Conservation (phyloP, 2,888 invertebrate genomes). For the Eudemis profundana region DNA sequence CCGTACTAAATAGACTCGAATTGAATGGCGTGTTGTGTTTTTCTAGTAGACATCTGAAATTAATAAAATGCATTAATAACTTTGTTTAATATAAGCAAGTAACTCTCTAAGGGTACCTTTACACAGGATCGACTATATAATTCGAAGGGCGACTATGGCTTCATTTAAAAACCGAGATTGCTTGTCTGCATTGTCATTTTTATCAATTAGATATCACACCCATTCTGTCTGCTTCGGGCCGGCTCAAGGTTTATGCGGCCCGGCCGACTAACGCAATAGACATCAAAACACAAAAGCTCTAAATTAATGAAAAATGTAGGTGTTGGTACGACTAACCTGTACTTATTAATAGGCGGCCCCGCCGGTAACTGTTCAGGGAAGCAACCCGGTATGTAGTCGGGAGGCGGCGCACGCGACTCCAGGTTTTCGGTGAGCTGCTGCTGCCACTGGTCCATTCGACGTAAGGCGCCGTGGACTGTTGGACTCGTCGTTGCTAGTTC, state of each 20-base stretch:
- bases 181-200: no score
- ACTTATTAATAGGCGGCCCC: constrained; percentile 96
- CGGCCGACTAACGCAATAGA: no score
- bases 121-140: no score
- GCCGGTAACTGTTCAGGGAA: constrained; percentile 90
- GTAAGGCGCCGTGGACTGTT: constrained; percentile 94
- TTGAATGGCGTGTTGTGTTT: constrained; percentile 98
- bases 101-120: no score
- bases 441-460: constrained; percentile 96
- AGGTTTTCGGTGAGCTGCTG: constrained; percentile 91
- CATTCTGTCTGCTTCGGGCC: no score
- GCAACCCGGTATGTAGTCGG: constrained; percentile 96
- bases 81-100: no score
- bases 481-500: constrained; percentile 98
- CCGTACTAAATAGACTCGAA: constrained; percentile 88
- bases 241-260: no score
- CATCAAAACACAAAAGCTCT: no score
- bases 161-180: no score
- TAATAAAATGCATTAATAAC: background rate
- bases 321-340: constrained; percentile 88
- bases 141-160: no score
- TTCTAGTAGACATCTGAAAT: constrained; percentile 93
- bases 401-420: constrained; percentile 91
- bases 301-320: no score
- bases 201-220: no score